Evolutionary conservation across 2,888 invertebrate species (phyloP).

Genomic region (Hemistola chrysoprasaria): DNA sequence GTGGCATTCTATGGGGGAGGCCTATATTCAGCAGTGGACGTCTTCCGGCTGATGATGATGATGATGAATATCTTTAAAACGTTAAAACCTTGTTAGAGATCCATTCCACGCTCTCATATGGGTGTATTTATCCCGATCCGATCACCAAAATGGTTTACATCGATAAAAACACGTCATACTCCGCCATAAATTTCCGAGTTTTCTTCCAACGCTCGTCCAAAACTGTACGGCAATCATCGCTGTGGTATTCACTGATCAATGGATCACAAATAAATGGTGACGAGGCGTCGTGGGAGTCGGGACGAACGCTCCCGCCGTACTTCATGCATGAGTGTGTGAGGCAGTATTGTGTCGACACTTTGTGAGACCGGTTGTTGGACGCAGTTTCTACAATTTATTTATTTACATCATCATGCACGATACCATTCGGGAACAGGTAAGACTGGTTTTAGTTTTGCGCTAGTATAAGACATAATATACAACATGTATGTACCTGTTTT

Average conservation of each 20-base stretch:
- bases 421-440: constrained; percentile 53
- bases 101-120: too few relatives aligned
- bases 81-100: too few relatives aligned
- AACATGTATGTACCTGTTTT: too few relatives aligned
- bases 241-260: constrained; percentile 36
- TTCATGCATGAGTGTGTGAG: constrained; percentile 1
- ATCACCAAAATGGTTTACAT: too few relatives aligned
- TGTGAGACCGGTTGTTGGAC: constrained; percentile 32
- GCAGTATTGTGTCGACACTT: constrained; percentile 49
- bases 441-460: constrained; percentile 5
- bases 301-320: constrained; percentile 20
- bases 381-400: too few relatives aligned
- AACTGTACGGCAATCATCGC: constrained; percentile 34
- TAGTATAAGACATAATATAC: too few relatives aligned
- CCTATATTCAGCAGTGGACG: too few relatives aligned
- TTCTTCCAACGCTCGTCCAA: constrained; percentile 46
- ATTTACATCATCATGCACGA: constrained; percentile 42
- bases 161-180: too few relatives aligned
- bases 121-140: too few relatives aligned
- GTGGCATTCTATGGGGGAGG: too few relatives aligned
- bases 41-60: too few relatives aligned
- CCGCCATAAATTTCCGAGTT: constrained; percentile 21
- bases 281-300: constrained; percentile 35
- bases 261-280: constrained; percentile 34
- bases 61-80: too few relatives aligned